Evolutionary conservation across 2,797 vertebrate species (phyloP).

Genomic region (Pipistrellus kuhlii): DNA sequence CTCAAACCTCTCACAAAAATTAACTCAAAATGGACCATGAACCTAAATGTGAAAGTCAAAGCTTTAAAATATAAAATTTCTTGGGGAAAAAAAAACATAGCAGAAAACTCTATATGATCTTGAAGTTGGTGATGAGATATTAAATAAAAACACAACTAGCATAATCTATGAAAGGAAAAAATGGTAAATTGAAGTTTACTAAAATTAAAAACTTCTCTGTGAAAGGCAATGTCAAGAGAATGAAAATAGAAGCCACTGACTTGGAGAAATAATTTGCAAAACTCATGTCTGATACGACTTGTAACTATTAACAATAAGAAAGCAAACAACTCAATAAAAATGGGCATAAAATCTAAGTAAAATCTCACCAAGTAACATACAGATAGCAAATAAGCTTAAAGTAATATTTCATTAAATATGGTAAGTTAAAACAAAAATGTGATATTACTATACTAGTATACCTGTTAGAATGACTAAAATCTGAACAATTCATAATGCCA

Average conservation of each 20-base stretch:
- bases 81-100: not conserved
- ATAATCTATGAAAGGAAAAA: not conserved
- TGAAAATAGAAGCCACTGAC: not conserved
- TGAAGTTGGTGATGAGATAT: not conserved
- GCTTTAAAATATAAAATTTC: not conserved
- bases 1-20: constrained; percentile 29
- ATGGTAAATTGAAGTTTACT: not conserved
- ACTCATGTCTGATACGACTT: not conserved
- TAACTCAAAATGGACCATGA: not conserved
- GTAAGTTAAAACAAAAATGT: not conserved
- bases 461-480: not conserved
- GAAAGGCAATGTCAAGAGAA: not conserved
- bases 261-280: not conserved
- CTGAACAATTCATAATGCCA: not conserved
- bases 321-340: not conserved
- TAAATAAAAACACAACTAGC: not conserved
- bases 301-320: not conserved
- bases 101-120: not conserved
- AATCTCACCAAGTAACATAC: not conserved
- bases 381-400: not conserved
- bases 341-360: not conserved
- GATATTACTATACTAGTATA: too few relatives aligned
- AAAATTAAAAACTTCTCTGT: constrained; percentile 2
- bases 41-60: not conserved
- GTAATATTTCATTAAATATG: not conserved